phyloP scores from a whole-genome alignment of 2,113 vertebrate genomes.

The Siniperca chuatsi region DNA sequence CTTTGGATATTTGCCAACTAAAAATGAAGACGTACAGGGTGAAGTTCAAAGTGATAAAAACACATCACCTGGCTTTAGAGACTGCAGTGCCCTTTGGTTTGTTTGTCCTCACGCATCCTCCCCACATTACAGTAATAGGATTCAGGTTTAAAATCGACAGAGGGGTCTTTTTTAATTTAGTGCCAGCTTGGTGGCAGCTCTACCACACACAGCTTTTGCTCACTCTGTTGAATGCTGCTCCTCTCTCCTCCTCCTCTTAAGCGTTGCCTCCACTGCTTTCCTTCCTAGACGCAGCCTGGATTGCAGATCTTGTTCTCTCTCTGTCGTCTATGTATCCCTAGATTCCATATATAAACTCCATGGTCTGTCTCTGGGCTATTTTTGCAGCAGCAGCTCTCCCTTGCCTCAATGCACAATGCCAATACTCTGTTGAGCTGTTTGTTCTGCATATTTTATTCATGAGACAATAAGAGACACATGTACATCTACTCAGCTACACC shows the following conservation, averaged over 20 bases:
- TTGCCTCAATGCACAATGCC: constrained; percentile 46
- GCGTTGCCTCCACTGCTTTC: not conserved
- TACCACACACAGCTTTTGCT: constrained; percentile 4
- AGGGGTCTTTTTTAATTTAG: constrained; percentile 24
- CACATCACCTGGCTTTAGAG: not conserved
- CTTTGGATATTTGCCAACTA: not conserved
- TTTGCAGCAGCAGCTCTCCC: constrained; percentile 29
- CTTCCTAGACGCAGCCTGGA: constrained; percentile 16
- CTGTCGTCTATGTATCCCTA: constrained; percentile 20
- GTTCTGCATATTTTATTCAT: constrained; percentile 78
- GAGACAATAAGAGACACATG: constrained; percentile 67
- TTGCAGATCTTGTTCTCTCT: not conserved
- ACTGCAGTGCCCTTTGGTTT: not conserved
- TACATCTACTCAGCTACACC: constrained; percentile 59
- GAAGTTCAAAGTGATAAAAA: not conserved
- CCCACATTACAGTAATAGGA: not conserved
- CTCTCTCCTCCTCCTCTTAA: not conserved
- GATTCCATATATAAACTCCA: constrained; percentile 46
- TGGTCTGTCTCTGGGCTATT: constrained; percentile 36
- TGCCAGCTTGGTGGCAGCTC: constrained; percentile 38
- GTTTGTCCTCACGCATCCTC: not conserved
- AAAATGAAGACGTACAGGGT: not conserved
- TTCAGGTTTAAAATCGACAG: not conserved
- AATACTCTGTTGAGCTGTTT: constrained; percentile 71
- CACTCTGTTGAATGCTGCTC: constrained; percentile 5